phyloP scores from a whole-genome alignment of 2,797 vertebrate species.

The Catharus ustulatus region DNA sequence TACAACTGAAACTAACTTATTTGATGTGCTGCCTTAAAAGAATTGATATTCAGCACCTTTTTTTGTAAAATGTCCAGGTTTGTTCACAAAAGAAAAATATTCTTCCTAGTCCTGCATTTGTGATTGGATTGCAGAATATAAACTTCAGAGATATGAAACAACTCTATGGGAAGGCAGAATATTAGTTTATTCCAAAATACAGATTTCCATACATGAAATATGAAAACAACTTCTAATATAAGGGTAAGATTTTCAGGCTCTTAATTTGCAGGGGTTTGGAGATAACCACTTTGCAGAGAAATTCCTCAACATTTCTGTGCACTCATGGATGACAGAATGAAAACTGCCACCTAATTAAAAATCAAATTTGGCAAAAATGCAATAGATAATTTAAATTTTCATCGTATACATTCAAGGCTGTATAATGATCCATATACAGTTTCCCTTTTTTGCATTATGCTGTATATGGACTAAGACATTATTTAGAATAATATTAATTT shows the following conservation, averaged over 20 bases:
- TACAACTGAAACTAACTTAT: neutral
- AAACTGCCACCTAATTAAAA: neutral
- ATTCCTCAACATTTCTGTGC: neutral
- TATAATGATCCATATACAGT: neutral
- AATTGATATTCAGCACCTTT: neutral
- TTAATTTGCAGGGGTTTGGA: neutral
- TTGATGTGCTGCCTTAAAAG: neutral
- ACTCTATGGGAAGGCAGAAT: neutral
- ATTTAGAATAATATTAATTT: neutral
- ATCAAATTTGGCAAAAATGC: neutral
- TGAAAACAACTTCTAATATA: neutral
- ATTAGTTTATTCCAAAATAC: neutral
- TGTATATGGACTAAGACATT: neutral
- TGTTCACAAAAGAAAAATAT: neutral
- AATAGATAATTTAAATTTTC: neutral
- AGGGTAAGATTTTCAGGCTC: neutral
- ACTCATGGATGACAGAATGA: neutral
- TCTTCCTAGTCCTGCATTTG: neutral
- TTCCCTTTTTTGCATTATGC: neutral
- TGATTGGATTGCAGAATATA: neutral
- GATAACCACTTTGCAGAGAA: neutral
- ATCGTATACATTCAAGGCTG: neutral
- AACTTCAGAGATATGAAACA: neutral
- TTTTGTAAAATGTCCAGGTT: neutral
- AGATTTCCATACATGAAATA: neutral